Base-by-base conservation (phyloP, 2,888 invertebrate genomes). In the Epistrophella euchroma region DNA sequence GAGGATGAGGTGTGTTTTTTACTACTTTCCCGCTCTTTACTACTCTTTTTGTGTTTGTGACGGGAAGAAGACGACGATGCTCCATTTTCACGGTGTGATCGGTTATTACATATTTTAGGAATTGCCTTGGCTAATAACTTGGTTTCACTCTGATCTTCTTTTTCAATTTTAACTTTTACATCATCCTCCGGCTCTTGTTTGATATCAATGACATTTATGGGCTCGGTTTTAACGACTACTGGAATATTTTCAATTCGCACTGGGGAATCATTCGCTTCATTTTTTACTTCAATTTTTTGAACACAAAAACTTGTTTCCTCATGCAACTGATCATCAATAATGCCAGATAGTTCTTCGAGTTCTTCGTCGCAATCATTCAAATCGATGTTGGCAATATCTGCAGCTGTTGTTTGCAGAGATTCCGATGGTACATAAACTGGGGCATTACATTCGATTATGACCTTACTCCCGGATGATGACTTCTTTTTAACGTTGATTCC, bases 361-460 rank as follows among this genome's bases (percentile, higher is more conserved):
- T 90, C 90, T 43, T 90, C 90, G 19, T 88, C 88, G 25, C 89
- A 90, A 70, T 89, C 89, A 22, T 89, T 89, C 7, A 89, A 80
- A 82, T 89, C 87, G 43, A 89, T 72, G 5, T 82, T 62, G 68
- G 66, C 37, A 58, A 22, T 50, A 64, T n/a, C 80, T 75, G 85
- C 89, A 72, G 60, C 78, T 6, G 47, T 73, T 7, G 71, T 43
- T 79, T 77, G 66, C 13, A 56, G 74, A 28, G 4, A 79, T 55
- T 87, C 83, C 7, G 89, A 89, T 22, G 92, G 92, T 15, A 92
- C 91, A 88, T 92, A 92, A n/a, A 90, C 89, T 3, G 92, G 92
- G 0, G 89, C 91, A 19, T 45, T 70, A 10, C 64, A 73, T n/a
- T 85, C 81, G 2, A 62, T 37, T 0, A 73, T 13, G 2, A 73